Percentiles rank a stretch among this genome's conserved stretches.
phyloP scores from a whole-genome alignment of 2,797 vertebrate genomes.

The Staurois parvus region DNA sequence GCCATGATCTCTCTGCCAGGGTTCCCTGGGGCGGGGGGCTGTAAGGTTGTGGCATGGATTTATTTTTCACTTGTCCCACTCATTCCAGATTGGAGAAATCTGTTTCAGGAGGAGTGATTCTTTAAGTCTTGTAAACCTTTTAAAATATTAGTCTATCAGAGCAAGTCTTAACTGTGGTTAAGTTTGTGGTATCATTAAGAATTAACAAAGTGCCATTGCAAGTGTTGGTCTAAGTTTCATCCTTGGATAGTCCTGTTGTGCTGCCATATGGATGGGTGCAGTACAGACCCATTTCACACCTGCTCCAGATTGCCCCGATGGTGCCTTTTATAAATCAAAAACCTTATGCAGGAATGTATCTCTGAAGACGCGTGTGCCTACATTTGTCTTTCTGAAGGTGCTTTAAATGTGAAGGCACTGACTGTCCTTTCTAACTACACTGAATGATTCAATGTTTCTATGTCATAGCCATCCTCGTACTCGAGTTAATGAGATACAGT shows the following conservation, averaged over 20 bases:
- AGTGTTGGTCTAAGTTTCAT: background rate
- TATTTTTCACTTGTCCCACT: too few species aligned
- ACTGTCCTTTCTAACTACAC: conserved; percentile 45
- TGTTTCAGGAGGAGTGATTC: background rate
- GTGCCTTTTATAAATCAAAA: conserved; percentile 53
- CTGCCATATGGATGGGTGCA: background rate
- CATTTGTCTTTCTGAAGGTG: conserved; percentile 69
- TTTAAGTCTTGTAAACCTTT: too few species aligned
- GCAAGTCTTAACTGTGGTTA: too few species aligned
- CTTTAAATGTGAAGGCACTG: conserved; percentile 75
- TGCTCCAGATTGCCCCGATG: conserved; percentile 4
- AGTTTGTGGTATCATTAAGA: background rate
- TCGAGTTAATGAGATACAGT: background rate
- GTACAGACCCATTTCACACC: background rate
- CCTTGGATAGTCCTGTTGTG: background rate
- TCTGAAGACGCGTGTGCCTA: conserved; percentile 44
- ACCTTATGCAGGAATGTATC: conserved; percentile 55
- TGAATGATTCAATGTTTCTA: conserved; percentile 14
- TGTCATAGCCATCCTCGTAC: conserved; percentile 16
- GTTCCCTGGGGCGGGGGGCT: background rate
- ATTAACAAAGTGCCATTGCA: background rate
- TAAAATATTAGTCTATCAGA: too few species aligned
- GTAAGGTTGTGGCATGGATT: too few species aligned
- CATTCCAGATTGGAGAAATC: background rate
- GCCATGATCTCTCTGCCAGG: background rate